Conservation (phyloP, 2,888 invertebrate species). For the Salticus scenicus region DNA sequence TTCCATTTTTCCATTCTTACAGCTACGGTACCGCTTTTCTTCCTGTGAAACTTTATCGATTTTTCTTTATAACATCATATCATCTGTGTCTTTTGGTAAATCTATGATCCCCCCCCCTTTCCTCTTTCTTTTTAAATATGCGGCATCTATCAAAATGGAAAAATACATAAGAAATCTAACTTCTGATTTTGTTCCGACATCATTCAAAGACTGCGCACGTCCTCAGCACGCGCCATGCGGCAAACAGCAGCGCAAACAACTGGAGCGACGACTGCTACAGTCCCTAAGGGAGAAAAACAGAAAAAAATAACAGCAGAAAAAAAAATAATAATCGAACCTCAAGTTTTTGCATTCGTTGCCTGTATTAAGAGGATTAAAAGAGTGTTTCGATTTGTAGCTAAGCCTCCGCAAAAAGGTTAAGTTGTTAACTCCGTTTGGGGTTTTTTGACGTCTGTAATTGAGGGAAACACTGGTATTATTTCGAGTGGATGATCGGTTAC, state of each 20-base stretch:
- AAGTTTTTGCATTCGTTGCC: slow-evolving; percentile 30
- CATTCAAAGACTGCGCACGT: background rate
- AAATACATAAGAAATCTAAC: too few species aligned
- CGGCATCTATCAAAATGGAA: too few species aligned
- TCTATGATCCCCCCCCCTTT: too few species aligned
- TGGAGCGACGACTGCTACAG: slow-evolving; percentile 38
- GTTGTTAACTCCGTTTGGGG: slow-evolving; percentile 16
- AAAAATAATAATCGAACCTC: slow-evolving; percentile 4
- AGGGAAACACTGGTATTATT: slow-evolving; percentile 10
- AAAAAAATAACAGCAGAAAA: background rate
- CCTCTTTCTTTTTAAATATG: too few species aligned
- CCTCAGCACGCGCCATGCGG: background rate
- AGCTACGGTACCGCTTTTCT: too few species aligned
- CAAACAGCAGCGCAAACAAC: slow-evolving; percentile 29
- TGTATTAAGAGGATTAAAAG: slow-evolving; percentile 46
- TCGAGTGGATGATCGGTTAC: slow-evolving; percentile 4
- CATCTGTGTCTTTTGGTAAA: too few species aligned
- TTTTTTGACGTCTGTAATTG: slow-evolving; percentile 7
- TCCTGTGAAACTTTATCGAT: too few species aligned
- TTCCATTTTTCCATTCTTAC: too few species aligned
- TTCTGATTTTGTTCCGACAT: background rate
- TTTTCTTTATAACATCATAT: too few species aligned
- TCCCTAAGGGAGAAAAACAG: slow-evolving; percentile 3
- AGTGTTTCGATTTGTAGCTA: slow-evolving; percentile 62
- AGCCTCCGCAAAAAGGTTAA: slow-evolving; percentile 32